Conservation (phyloP, 2,888 invertebrate species). For the Griposia aprilina region DNA sequence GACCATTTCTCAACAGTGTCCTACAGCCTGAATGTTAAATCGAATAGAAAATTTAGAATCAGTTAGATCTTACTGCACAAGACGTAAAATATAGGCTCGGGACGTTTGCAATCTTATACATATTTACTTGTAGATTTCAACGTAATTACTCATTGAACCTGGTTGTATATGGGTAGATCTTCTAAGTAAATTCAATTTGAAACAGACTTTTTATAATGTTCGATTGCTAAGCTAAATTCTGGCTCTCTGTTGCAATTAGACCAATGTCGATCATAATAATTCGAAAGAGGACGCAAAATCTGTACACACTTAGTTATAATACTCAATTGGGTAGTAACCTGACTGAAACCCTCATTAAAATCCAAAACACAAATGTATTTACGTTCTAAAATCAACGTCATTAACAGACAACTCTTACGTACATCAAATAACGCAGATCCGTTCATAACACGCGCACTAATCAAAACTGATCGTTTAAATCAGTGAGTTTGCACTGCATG, state of each 20-base stretch:
- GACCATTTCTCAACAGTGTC: constrained; percentile 58
- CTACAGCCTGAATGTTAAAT: constrained; percentile 58
- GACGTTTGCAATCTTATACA: constrained; percentile 17
- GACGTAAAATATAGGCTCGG: constrained; percentile 37
- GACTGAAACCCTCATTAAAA: constrained; percentile 16
- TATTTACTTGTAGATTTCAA: constrained; percentile 14
- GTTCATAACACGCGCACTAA: constrained; percentile 62
- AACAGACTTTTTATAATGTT: neutral
- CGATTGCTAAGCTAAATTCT: neutral
- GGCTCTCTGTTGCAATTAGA: neutral
- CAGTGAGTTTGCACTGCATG: constrained; percentile 75
- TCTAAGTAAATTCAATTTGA: constrained; percentile 5
- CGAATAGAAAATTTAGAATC: constrained; percentile 56
- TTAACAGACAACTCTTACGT: constrained; percentile 41
- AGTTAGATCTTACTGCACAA: constrained; percentile 44
- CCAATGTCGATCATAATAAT: no score
- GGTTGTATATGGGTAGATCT: neutral
- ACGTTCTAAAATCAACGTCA: constrained; percentile 25
- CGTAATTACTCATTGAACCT: constrained; percentile 11
- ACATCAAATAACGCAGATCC: constrained; percentile 46
- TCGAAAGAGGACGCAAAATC: neutral
- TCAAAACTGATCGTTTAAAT: constrained; percentile 72
- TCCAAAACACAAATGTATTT: constrained; percentile 1
- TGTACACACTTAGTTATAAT: no score
- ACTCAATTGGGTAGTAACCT: no score